phyloP scores from a whole-genome alignment of 2,113 vertebrate species.

The Hoplias malabaricus region DNA sequence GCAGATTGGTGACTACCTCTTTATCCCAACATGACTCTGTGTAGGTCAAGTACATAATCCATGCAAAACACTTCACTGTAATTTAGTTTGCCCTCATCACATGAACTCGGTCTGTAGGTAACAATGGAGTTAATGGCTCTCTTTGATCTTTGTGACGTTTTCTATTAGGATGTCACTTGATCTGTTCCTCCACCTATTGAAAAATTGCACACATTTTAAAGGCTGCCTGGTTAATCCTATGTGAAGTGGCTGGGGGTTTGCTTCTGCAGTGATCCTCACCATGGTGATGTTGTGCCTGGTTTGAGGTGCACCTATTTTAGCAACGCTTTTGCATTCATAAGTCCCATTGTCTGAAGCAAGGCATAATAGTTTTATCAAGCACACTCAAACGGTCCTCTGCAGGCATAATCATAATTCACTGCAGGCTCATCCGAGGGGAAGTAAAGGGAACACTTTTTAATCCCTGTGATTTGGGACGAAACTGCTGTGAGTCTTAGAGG shows the following conservation, averaged over 20 bases:
- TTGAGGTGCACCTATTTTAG: background rate
- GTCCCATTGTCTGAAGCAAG: slow-evolving; percentile 17
- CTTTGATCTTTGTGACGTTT: background rate
- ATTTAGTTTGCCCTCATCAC: slow-evolving; percentile 1
- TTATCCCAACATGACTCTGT: background rate
- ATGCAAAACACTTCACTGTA: background rate
- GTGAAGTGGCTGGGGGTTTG: background rate
- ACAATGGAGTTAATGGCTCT: slow-evolving; percentile 10
- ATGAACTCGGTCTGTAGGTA: background rate
- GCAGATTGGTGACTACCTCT: background rate
- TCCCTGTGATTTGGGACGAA: slow-evolving; percentile 37
- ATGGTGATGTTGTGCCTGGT: slow-evolving; percentile 10
- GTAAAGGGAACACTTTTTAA: slow-evolving; percentile 24
- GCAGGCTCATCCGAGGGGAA: slow-evolving; percentile 13
- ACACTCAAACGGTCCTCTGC: slow-evolving; percentile 7
- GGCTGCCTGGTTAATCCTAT: background rate
- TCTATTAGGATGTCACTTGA: slow-evolving; percentile 4
- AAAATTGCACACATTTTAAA: slow-evolving; percentile 6
- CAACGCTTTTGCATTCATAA: background rate
- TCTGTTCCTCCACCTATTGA: background rate
- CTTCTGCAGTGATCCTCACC: slow-evolving; percentile 10
- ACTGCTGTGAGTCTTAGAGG: slow-evolving; percentile 19
- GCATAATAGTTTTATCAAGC: slow-evolving; percentile 13
- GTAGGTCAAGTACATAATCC: slow-evolving; percentile 5
- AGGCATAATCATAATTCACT: slow-evolving; percentile 29